These are phyloP conservation scores for Gambusia affinis DNA, from an alignment of 2,113 vertebrate genomes.

Conservation along the genomic window DNA sequence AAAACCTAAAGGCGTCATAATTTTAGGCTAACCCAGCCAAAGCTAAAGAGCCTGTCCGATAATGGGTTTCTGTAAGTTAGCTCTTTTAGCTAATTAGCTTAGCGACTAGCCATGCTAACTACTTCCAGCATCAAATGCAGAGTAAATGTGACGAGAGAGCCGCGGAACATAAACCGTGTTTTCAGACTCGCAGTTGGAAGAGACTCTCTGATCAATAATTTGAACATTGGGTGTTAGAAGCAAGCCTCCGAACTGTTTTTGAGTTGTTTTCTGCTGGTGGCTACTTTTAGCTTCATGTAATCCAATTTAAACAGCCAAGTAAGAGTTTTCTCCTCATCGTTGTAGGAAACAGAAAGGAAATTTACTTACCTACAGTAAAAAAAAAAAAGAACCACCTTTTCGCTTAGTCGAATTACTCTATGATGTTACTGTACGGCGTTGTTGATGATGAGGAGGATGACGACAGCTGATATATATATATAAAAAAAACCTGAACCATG, in stretches of 20 bases:
- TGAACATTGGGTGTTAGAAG: not conserved
- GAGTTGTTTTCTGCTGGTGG: constrained; percentile 8
- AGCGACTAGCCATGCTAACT: not conserved
- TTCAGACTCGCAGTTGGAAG: fast-evolving
- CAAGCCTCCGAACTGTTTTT: constrained; percentile 1
- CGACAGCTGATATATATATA: constrained; percentile 5
- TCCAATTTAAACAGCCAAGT: fast-evolving
- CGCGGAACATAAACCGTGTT: fast-evolving
- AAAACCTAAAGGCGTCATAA: not conserved
- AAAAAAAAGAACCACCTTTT: constrained; percentile 5
- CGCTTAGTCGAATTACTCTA: constrained; percentile 19
- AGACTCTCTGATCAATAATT: fast-evolving
- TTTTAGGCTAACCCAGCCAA: not conserved
- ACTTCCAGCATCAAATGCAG: not conserved
- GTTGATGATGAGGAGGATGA: constrained; percentile 10
- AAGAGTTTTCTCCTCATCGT: fast-evolving
- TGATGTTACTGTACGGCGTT: constrained; percentile 13
- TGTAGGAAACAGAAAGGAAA: not conserved
- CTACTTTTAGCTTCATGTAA: constrained; percentile 19
- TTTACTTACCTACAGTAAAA: constrained; percentile 51
- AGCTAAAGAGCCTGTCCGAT: constrained; percentile 29
- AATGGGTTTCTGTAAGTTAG: constrained; percentile 22
- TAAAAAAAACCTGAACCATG: constrained; percentile 1
- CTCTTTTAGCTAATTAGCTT: constrained; percentile 9
- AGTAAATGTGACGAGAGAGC: fast-evolving